phyloP scores from a whole-genome alignment of 2,797 vertebrate species.

The Xenopus petersii region DNA sequence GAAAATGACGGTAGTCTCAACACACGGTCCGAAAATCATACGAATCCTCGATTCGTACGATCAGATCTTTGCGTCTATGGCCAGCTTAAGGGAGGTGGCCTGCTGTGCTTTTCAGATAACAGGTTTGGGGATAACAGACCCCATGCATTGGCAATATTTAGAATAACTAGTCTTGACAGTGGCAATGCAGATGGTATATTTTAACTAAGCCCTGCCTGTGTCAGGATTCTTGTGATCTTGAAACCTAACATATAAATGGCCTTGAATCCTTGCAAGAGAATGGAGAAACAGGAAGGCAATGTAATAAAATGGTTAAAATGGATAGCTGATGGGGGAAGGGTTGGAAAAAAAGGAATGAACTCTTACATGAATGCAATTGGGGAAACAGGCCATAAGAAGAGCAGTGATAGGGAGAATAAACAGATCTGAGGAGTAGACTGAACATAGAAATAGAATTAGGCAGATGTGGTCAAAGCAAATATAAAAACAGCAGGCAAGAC shows the following conservation, averaged over 20 bases:
- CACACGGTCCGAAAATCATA: too few relatives aligned
- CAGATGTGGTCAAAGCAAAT: neutral
- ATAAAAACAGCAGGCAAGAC: neutral
- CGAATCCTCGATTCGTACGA: too few relatives aligned
- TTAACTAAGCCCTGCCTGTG: too few relatives aligned
- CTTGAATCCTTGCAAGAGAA: conserved; percentile 1
- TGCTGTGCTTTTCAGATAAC: too few relatives aligned
- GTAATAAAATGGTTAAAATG: neutral
- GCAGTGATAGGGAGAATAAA: too few relatives aligned
- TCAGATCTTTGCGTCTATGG: too few relatives aligned
- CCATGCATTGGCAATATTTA: too few relatives aligned
- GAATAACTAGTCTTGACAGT: too few relatives aligned
- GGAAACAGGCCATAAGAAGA: neutral
- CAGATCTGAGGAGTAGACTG: neutral
- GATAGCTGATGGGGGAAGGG: conserved; percentile 3
- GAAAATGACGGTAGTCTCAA: too few relatives aligned
- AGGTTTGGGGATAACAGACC: too few relatives aligned
- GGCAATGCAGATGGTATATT: too few relatives aligned
- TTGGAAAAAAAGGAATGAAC: neutral
- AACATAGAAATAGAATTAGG: neutral
- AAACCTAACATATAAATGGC: conserved; percentile 14
- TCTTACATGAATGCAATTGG: neutral
- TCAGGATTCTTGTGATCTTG: conserved; percentile 23
- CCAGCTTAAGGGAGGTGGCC: too few relatives aligned
- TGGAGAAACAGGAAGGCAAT: neutral